These are phyloP conservation scores for Peromyscus aztecus DNA, from an alignment of 2,797 vertebrate species.

Conservation along the genomic window DNA sequence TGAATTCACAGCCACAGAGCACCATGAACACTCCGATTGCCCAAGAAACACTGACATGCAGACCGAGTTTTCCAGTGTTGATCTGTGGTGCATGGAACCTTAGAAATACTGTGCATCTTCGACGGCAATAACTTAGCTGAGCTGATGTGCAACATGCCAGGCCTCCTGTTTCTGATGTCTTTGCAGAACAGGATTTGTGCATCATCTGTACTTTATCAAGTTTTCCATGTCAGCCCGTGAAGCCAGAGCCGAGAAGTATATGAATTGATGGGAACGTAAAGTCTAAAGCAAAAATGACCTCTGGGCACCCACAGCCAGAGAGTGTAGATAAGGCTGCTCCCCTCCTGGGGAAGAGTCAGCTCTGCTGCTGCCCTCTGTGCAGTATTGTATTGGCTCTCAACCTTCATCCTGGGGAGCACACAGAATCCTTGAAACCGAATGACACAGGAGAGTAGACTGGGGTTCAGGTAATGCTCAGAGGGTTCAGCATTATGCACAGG, in stretches of 20 bases:
- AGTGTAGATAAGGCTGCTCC: not conserved
- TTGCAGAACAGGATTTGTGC: not conserved
- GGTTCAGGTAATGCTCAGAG: not conserved
- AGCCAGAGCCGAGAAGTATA: not conserved
- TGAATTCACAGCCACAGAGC: not conserved
- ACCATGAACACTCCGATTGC: accelerated
- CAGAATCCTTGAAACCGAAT: not conserved
- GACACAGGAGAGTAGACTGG: not conserved
- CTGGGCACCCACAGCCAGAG: not conserved
- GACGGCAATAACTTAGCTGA: not conserved
- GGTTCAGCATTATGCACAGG: not conserved
- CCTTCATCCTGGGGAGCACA: not conserved
- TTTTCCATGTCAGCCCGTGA: not conserved
- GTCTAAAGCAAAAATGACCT: not conserved
- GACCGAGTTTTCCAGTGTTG: not conserved
- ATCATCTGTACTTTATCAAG: not conserved
- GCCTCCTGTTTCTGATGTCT: not conserved
- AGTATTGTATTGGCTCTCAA: not conserved
- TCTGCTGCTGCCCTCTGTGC: not conserved
- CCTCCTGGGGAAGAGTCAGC: not conserved
- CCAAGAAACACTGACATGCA: not conserved
- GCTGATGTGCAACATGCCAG: not conserved
- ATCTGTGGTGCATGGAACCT: not conserved
- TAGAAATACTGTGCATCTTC: not conserved
- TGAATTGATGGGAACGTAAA: not conserved